phyloP scores from a whole-genome alignment of 2,888 invertebrate species.

The Phengaris arion region DNA sequence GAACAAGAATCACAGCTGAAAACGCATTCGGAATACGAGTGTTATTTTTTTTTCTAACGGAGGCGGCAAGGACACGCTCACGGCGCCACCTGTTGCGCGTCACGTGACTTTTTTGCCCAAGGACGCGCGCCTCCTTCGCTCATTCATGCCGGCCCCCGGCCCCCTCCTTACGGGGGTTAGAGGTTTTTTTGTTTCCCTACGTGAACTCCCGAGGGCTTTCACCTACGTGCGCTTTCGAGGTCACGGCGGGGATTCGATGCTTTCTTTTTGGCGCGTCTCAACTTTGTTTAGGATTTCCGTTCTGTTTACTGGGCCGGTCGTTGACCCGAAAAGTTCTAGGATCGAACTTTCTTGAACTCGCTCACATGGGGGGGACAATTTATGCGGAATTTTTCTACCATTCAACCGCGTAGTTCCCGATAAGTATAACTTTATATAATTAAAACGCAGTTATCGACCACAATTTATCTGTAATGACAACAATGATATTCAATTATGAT shows the following conservation, averaged over 20 bases:
- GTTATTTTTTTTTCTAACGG: constrained; percentile 61
- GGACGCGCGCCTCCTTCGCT: constrained; percentile 78
- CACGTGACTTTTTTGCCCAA: constrained; percentile 80
- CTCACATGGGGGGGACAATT: background rate
- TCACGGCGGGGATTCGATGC: constrained; percentile 71
- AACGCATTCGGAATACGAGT: constrained; percentile 41
- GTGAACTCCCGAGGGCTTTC: constrained; percentile 75
- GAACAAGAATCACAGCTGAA: constrained; percentile 27
- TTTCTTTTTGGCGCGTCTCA: constrained; percentile 55
- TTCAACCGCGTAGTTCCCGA: background rate
- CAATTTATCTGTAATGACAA: constrained; percentile 15
- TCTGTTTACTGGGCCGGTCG: constrained; percentile 39
- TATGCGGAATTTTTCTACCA: background rate
- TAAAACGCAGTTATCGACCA: constrained; percentile 11
- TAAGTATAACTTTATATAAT: background rate
- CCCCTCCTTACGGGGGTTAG: constrained; percentile 71
- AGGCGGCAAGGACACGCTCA: constrained; percentile 71
- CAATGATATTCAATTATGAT: constrained; percentile 31
- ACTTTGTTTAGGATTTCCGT: constrained; percentile 51
- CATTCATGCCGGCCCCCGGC: constrained; percentile 77
- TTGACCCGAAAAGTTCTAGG: background rate
- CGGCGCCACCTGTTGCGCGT: constrained; percentile 76
- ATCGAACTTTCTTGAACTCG: background rate
- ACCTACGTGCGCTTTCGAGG: constrained; percentile 79
- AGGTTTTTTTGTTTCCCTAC: constrained; percentile 76